These are phyloP conservation scores for Benitochromis conjunctus DNA, from an alignment of 2,113 vertebrate species.

Conservation along the genomic window DNA sequence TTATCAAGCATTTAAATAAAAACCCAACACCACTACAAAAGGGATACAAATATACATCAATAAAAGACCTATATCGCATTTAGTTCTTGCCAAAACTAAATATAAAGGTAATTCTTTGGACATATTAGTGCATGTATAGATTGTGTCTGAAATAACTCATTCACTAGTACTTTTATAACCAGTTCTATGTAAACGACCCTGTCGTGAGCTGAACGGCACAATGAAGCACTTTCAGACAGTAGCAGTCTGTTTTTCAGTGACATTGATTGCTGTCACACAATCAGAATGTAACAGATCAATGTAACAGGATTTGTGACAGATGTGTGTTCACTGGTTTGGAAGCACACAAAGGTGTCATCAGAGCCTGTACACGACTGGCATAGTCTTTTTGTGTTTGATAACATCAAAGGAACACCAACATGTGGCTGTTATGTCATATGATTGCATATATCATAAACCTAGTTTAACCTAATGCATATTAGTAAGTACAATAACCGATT, in stretches of 20 bases:
- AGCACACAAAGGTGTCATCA: neutral
- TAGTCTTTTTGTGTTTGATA: neutral
- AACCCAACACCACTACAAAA: neutral
- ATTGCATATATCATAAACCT: neutral
- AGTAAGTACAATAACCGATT: neutral
- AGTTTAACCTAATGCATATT: neutral
- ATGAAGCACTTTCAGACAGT: neutral
- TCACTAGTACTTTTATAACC: neutral
- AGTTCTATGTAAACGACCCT: neutral
- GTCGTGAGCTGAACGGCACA: neutral
- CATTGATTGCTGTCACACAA: neutral
- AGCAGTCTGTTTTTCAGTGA: neutral
- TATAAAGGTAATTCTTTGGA: neutral
- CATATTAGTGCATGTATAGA: neutral
- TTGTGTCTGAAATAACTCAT: too few species aligned
- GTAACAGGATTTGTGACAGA: neutral
- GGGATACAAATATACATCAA: neutral
- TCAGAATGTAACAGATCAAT: neutral
- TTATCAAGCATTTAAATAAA: neutral
- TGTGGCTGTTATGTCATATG: neutral
- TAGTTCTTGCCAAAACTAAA: too few species aligned
- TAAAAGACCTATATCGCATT: rapidly evolving
- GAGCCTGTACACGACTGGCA: neutral
- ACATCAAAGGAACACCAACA: neutral
- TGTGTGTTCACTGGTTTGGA: neutral